Base-by-base conservation (phyloP, 2,113 vertebrate species). In the Saccopteryx leptura region DNA sequence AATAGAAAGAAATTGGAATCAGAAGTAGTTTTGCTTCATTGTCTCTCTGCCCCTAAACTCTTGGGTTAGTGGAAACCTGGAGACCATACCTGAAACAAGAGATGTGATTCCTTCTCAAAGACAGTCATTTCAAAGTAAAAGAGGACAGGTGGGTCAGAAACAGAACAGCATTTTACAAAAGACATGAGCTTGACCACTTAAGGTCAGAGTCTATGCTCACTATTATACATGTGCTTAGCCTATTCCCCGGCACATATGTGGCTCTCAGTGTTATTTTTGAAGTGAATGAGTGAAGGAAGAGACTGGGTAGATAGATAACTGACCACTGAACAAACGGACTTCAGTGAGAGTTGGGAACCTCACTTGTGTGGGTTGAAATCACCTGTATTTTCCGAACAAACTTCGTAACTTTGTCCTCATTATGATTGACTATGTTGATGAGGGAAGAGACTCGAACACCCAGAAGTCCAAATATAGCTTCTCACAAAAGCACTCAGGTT, bases 381-480 rank as follows among this genome's bases (percentile, higher is more conserved):
- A 65, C 80, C 88, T 97, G 19, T 68, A 15, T 69, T 96, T 96
- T 88, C 88, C 61, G 75, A 60, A 85, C 11, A 61, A 2, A 68
- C 23, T 56, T 65, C 26, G n/a, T n/a, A n/a, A n/a, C 39, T 87
- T 54, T 85, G 10, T 66, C 15, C 10, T 93, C 76, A 65, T 92
- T 95, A 89, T 31, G 65, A 12, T 61, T 76, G 50, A 48, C 28
- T 71, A 21, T 72, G 18, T 58, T 48, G 69, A 87, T 61, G n/a
- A 83, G 24, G 63, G 46, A 84, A 82, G 52, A 92, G 46, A 86
- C 63, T 94, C 19, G 56, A 39, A 31, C 2, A 46, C 66, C 63
- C 54, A n/a, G 61, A 90, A 80, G 58, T 84, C 46, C 33, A 54
- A 60, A 80, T 78, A 61, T 13, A 96, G 74, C 72, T 94, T 24